Percentiles rank a stretch among this genome's conserved stretches.
Conservation (phyloP, 2,797 vertebrate genomes). For the Steatocranus sp. region DNA sequence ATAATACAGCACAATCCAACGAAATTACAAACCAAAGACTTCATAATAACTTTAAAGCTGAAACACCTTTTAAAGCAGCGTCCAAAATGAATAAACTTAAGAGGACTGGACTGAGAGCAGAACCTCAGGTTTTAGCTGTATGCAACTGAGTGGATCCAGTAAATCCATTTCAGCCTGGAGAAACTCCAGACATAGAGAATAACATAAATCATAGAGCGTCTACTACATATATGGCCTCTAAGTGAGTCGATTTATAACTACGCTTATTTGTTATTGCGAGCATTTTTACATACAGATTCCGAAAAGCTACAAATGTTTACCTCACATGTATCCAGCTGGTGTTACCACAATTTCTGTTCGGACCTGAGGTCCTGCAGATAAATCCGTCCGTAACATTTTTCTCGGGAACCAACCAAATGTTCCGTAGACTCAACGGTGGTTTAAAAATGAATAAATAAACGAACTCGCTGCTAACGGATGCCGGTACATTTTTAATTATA, state of each 20-base stretch:
- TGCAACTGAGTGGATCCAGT: not conserved
- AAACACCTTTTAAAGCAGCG: not conserved
- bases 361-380: not conserved
- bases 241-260: not conserved
- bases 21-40: not conserved
- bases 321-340: constrained; percentile 60
- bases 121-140: not conserved
- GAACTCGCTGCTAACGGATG: not conserved
- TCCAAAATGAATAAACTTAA: not conserved
- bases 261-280: rapidly evolving
- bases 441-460: not conserved
- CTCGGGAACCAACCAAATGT: not conserved
- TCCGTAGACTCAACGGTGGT: constrained; percentile 7
- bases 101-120: not conserved
- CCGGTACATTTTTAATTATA: not conserved
- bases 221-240: not conserved
- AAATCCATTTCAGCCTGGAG: not conserved
- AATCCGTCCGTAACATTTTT: constrained; percentile 26
- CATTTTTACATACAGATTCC: not conserved
- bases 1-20: not conserved
- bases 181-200: not conserved
- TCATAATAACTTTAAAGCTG: not conserved
- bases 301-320: constrained; percentile 30
- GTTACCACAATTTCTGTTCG: constrained; percentile 25
- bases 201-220: not conserved